Percentiles rank a stretch among this genome's conserved stretches.
phyloP scores from a whole-genome alignment of 2,797 vertebrate genomes.

The Prionace glauca region DNA sequence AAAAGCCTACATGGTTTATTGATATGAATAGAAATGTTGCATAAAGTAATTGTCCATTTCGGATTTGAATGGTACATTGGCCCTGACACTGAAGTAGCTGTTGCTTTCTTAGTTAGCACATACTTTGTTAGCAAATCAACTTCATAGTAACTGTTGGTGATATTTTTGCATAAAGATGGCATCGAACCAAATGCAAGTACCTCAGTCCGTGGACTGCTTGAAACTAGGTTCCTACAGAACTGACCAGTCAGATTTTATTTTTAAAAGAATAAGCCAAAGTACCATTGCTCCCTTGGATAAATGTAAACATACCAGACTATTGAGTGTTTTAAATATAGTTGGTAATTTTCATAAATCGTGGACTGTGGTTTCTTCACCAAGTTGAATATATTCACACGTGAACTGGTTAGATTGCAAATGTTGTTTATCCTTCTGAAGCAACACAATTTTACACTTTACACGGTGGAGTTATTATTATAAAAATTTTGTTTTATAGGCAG shows the following conservation, averaged over 20 bases:
- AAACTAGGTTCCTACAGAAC: no score
- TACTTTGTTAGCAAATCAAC: not conserved
- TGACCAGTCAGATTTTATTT: not conserved
- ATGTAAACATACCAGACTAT: not conserved
- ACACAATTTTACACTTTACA: not conserved
- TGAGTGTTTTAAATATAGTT: not conserved
- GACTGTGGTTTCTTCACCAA: not conserved
- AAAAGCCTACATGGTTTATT: not conserved
- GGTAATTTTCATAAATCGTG: not conserved
- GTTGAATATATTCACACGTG: not conserved
- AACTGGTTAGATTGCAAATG: not conserved
- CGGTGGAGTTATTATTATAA: not conserved
- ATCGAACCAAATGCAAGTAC: not conserved
- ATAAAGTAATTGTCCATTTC: not conserved
- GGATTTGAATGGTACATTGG: not conserved
- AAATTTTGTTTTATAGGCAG: slow-evolving; percentile 63
- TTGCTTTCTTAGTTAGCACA: not conserved
- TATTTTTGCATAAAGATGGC: not conserved
- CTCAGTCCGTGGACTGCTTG: not conserved
- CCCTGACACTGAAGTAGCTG: not conserved
- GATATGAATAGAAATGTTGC: not conserved
- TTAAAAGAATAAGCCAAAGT: not conserved
- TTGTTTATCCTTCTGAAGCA: not conserved
- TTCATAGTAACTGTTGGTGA: not conserved
- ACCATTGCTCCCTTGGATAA: not conserved